Percentiles rank a stretch among this genome's conserved stretches.
Conservation (phyloP, 2,888 invertebrate genomes). For the Muschampia plurimacula region DNA sequence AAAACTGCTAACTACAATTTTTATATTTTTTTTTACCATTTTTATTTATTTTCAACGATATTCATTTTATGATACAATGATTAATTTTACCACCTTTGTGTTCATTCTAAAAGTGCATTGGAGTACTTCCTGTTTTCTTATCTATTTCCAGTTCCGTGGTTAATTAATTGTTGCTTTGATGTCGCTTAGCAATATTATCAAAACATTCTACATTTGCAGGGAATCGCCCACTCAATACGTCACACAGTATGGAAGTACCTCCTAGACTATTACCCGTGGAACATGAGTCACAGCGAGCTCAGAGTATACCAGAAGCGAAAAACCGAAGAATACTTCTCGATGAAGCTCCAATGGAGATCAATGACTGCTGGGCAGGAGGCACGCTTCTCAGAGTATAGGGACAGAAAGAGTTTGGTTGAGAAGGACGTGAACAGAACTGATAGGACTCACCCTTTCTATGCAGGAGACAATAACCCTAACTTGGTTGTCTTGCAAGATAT, state of each 20-base stretch:
- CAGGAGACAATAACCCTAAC: conserved; percentile 97
- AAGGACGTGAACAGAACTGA: conserved; percentile 99
- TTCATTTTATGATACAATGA: too few species aligned
- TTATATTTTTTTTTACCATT: too few species aligned
- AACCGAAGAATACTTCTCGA: conserved; percentile 94
- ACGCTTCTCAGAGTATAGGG: conserved; percentile 93
- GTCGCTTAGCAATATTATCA: background rate
- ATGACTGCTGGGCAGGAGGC: conserved; percentile 95
- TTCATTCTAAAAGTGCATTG: too few species aligned
- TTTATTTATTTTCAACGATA: too few species aligned
- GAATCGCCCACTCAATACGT: conserved; percentile 91
- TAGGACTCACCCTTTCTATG: conserved; percentile 94
- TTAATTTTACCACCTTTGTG: too few species aligned
- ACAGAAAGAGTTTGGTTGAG: conserved; percentile 97
- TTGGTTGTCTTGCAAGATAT: conserved; percentile 94
- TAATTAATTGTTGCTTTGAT: background rate
- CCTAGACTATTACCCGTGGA: conserved; percentile 95
- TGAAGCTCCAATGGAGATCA: conserved; percentile 98
- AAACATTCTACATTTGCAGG: conserved; percentile 78
- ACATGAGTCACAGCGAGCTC: conserved; percentile 90
- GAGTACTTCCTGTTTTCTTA: too few species aligned
- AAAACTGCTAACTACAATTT: too few species aligned
- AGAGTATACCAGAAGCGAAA: conserved; percentile 89
- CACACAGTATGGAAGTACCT: conserved; percentile 98
- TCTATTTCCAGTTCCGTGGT: background rate